phyloP scores from a whole-genome alignment of 1,140 invertebrate species.

The Magallana angulata region DNA sequence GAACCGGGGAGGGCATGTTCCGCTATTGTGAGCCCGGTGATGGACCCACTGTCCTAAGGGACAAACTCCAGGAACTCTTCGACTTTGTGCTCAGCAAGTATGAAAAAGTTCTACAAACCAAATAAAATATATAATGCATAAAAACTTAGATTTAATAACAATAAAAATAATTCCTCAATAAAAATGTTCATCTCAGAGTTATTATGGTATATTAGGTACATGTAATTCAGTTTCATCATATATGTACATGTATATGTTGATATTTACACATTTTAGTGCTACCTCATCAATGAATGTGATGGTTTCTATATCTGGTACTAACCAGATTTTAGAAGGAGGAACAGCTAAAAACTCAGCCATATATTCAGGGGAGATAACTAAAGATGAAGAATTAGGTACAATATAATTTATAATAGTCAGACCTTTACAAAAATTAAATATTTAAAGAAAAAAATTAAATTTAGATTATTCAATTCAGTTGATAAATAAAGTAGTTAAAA shows the following conservation, averaged over 20 bases:
- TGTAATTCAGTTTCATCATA: no score
- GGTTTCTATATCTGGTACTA: not conserved
- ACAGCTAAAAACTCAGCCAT: not conserved
- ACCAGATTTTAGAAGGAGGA: not conserved
- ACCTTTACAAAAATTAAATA: no score
- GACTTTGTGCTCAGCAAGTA: conserved; percentile 55
- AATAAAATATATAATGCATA: no score
- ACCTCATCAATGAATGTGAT: not conserved
- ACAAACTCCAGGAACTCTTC: conserved; percentile 61
- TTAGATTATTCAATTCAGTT: no score
- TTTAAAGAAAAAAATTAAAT: no score
- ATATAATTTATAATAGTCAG: not conserved
- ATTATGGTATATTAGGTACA: no score
- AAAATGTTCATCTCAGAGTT: no score
- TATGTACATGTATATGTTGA: no score
- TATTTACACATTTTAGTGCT: not conserved
- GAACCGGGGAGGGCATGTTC: conserved; percentile 50
- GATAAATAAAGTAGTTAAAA: no score
- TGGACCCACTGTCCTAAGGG: conserved; percentile 44
- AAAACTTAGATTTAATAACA: no score
- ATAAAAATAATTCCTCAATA: no score
- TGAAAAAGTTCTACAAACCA: not conserved
- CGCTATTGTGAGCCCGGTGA: conserved; percentile 58
- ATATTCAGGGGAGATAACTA: conserved; percentile 2
- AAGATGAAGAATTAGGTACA: not conserved